Evolutionary conservation across 2,797 vertebrate genomes (phyloP).

Genomic region (Clamator glandarius): DNA sequence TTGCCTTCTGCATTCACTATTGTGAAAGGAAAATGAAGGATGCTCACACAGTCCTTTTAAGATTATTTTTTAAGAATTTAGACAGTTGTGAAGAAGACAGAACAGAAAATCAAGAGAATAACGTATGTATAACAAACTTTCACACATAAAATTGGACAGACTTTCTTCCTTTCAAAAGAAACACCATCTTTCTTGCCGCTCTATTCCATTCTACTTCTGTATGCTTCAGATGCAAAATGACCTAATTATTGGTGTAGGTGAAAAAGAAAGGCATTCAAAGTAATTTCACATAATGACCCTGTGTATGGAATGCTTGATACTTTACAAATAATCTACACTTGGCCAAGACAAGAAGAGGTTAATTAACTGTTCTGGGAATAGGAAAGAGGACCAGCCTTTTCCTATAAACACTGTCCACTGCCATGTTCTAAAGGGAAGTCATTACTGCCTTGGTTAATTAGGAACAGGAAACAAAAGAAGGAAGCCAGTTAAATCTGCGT

Average conservation of each 20-base stretch:
- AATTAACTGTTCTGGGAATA: neutral
- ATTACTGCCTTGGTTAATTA: neutral
- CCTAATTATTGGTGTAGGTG: neutral
- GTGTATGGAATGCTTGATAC: neutral
- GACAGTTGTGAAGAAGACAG: neutral
- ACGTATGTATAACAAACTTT: neutral
- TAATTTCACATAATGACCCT: neutral
- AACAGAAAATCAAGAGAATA: neutral
- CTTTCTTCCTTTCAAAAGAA: neutral
- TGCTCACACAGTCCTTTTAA: neutral
- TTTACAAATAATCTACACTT: neutral
- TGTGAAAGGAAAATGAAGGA: neutral
- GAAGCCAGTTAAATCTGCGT: slow-evolving; percentile 9
- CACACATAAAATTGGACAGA: neutral
- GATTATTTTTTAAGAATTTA: neutral
- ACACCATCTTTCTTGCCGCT: neutral
- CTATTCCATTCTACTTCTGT: neutral
- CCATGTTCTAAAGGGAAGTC: neutral
- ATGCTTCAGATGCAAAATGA: neutral
- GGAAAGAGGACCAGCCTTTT: neutral
- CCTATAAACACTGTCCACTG: neutral
- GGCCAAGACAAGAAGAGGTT: neutral
- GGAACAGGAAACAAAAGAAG: slow-evolving; percentile 17
- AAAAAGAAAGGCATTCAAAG: neutral
- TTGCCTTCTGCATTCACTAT: neutral